phyloP scores from a whole-genome alignment of 2,113 vertebrate species.

The Hyperopisus bebe region DNA sequence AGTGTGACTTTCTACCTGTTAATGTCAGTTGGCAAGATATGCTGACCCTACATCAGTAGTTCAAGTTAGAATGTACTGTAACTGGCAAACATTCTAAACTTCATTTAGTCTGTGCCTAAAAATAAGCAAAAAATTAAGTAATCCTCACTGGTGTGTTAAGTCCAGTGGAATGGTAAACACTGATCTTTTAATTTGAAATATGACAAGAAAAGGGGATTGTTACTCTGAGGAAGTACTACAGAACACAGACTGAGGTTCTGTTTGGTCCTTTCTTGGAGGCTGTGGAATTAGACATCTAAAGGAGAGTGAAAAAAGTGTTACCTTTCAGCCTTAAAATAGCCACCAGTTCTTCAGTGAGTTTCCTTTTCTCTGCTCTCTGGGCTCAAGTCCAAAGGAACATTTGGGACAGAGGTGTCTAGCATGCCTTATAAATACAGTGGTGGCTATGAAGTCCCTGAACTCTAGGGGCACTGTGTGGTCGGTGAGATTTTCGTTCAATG shows the following conservation, averaged over 20 bases:
- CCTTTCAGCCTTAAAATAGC: background rate
- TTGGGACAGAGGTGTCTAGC: background rate
- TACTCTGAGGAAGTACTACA: background rate
- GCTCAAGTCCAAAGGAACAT: constrained; percentile 12
- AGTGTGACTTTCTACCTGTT: background rate
- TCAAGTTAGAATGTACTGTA: background rate
- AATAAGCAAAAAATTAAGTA: background rate
- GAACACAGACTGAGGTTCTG: background rate
- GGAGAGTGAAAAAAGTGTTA: background rate
- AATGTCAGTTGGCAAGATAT: background rate
- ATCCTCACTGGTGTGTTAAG: background rate
- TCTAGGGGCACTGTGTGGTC: background rate
- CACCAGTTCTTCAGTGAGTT: background rate
- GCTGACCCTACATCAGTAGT: background rate
- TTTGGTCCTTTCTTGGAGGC: background rate
- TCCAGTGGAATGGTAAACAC: background rate
- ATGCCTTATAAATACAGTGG: background rate
- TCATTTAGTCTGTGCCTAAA: background rate
- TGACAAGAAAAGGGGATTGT: background rate
- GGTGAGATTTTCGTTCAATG: background rate
- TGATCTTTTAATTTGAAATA: background rate
- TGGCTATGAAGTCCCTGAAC: background rate
- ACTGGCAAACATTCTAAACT: background rate
- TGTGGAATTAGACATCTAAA: background rate
- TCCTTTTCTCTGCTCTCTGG: background rate